Conservation (phyloP, 2,113 vertebrate species). For the Meleagris gallopavo region DNA sequence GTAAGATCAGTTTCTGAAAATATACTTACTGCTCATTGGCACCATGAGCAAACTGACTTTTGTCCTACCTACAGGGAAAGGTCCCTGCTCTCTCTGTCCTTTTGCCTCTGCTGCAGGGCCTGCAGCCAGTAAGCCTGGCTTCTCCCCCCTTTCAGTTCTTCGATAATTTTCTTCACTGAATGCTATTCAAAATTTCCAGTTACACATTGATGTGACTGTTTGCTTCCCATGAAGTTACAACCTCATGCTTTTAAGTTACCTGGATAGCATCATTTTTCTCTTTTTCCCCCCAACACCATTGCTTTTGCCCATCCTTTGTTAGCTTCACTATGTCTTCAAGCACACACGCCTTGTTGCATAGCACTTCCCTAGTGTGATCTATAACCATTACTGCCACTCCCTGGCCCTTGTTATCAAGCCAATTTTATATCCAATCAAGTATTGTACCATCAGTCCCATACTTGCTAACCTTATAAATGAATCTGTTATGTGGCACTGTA, state of each 20-base stretch:
- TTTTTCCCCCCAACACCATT: background rate
- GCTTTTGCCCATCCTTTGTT: background rate
- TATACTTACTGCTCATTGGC: background rate
- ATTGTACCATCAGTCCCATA: slow-evolving; percentile 59
- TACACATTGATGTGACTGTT: background rate
- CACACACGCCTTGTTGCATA: background rate
- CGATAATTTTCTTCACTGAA: background rate
- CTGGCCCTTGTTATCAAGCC: slow-evolving; percentile 18
- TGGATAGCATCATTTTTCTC: background rate
- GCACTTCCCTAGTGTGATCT: background rate
- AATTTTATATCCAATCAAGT: slow-evolving; percentile 44
- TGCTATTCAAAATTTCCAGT: background rate
- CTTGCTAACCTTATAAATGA: slow-evolving; percentile 74
- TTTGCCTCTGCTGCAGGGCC: background rate
- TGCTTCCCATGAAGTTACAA: background rate
- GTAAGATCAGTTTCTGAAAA: background rate
- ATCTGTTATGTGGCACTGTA: slow-evolving; percentile 59
- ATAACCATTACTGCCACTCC: background rate
- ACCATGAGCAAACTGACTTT: background rate
- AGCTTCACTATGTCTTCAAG: background rate
- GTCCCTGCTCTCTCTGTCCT: background rate
- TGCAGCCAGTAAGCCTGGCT: background rate
- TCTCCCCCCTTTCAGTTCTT: background rate
- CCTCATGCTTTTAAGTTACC: background rate
- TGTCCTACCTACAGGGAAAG: background rate